Evolutionary conservation across 2,113 vertebrate genomes (phyloP).

Genomic region (Zingel zingel): DNA sequence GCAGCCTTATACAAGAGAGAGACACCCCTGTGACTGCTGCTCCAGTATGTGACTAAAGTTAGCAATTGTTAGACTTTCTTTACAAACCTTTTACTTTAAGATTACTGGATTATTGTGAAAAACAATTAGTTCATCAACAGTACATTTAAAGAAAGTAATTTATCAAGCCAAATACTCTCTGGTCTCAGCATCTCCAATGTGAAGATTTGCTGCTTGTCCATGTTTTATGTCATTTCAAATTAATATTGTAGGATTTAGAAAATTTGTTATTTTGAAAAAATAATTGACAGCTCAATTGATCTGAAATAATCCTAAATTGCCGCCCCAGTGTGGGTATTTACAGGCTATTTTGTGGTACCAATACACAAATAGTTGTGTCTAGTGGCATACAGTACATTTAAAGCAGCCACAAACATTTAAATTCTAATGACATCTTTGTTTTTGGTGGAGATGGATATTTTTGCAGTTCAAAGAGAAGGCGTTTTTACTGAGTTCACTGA

Average conservation of each 20-base stretch:
- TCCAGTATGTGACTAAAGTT: slow-evolving; percentile 6
- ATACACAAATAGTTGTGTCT: not conserved
- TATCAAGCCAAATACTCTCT: slow-evolving; percentile 4
- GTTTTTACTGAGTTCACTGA: slow-evolving; percentile 41
- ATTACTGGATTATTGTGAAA: not conserved
- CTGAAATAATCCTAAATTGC: not conserved
- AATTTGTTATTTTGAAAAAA: not conserved
- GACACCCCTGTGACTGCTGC: slow-evolving; percentile 83
- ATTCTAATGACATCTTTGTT: slow-evolving; percentile 60
- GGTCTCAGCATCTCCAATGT: not conserved
- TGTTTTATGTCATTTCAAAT: not conserved
- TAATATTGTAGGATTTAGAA: not conserved
- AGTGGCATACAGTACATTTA: not conserved
- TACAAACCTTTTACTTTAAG: not conserved
- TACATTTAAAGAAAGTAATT: slow-evolving; percentile 4
- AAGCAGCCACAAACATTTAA: slow-evolving; percentile 48
- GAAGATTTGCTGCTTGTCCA: not conserved
- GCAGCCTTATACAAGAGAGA: slow-evolving; percentile 85
- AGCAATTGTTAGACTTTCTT: not conserved
- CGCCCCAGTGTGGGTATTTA: not conserved
- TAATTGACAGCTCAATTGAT: not conserved
- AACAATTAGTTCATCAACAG: not conserved
- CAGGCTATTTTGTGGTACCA: not conserved
- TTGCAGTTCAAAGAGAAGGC: slow-evolving; percentile 47
- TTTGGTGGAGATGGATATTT: slow-evolving; percentile 24